Evolutionary conservation across 2,888 invertebrate genomes (phyloP).

Genomic region (Drosophila ustulata): DNA sequence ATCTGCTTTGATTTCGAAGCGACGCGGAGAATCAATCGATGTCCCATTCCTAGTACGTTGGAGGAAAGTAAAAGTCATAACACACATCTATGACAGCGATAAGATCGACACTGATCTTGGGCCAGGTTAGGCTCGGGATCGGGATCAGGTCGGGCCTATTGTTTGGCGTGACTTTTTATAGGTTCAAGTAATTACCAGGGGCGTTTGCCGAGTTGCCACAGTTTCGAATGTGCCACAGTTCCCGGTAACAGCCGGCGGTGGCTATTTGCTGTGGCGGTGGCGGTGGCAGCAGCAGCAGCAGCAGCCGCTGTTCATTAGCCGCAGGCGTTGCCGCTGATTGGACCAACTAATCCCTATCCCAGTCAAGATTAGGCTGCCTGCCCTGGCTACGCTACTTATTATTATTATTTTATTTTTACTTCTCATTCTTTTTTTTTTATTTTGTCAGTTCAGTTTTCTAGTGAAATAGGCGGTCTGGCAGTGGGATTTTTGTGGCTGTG

Average conservation of each 20-base stretch:
- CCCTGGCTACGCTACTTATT: slow-evolving; percentile 40
- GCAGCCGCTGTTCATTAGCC: slow-evolving; percentile 72
- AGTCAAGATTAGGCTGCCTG: slow-evolving; percentile 64
- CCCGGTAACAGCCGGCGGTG: slow-evolving; percentile 47
- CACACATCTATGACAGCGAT: slow-evolving; percentile 60
- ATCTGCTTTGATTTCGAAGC: slow-evolving; percentile 75
- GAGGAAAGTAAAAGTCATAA: slow-evolving; percentile 78
- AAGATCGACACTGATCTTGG: slow-evolving; percentile 60
- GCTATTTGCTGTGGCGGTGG: slow-evolving; percentile 1
- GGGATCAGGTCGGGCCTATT: slow-evolving; percentile 47
- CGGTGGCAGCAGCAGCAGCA: slow-evolving; percentile 1
- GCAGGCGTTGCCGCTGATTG: slow-evolving; percentile 81
- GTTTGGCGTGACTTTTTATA: slow-evolving; percentile 72
- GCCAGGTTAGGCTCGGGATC: slow-evolving; percentile 12
- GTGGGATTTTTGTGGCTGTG: slow-evolving; percentile 42
- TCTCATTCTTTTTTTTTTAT: slow-evolving; percentile 18
- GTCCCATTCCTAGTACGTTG: background rate
- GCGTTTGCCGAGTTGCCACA: slow-evolving; percentile 44
- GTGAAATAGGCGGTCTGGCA: slow-evolving; percentile 42
- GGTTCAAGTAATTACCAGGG: slow-evolving; percentile 71
- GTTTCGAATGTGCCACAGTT: slow-evolving; percentile 40
- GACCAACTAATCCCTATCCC: slow-evolving; percentile 73
- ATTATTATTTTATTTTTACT: slow-evolving; percentile 33
- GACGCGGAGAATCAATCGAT: slow-evolving; percentile 47
- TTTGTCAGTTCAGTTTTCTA: slow-evolving; percentile 61